Evolutionary conservation across 2,797 vertebrate genomes (phyloP).

Genomic region (Oreochromis grahami): DNA sequence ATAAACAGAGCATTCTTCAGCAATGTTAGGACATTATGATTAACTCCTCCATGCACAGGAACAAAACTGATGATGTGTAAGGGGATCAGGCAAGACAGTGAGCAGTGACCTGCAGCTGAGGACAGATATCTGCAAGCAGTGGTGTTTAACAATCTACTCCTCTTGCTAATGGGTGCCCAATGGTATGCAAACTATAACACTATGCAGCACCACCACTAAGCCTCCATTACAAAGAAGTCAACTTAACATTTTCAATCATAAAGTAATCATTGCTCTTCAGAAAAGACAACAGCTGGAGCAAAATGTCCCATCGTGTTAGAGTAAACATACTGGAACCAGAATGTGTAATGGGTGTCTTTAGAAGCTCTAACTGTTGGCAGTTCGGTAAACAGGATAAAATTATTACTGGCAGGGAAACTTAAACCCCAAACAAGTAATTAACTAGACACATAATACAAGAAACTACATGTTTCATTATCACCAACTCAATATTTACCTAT

Average conservation of each 20-base stretch:
- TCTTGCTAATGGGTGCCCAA: conserved; percentile 68
- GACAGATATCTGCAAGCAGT: conserved; percentile 70
- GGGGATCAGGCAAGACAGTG: conserved; percentile 60
- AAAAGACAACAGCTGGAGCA: conserved; percentile 52
- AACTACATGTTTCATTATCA: not conserved
- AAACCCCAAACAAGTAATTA: conserved; percentile 25
- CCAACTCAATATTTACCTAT: conserved; percentile 72
- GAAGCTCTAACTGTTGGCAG: conserved; percentile 61
- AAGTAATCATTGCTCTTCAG: conserved; percentile 23
- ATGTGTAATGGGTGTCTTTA: not conserved
- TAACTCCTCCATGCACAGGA: conserved; percentile 59
- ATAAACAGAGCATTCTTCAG: conserved; percentile 42
- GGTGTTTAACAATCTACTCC: conserved; percentile 37
- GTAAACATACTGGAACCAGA: not conserved
- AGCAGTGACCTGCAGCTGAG: conserved; percentile 51
- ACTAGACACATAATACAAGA: not conserved
- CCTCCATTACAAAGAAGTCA: conserved; percentile 18
- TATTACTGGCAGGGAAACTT: conserved; percentile 34
- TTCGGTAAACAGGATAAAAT: conserved; percentile 53
- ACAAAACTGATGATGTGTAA: conserved; percentile 59
- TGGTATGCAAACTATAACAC: conserved; percentile 66
- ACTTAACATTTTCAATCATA: conserved; percentile 29
- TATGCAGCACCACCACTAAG: conserved; percentile 33
- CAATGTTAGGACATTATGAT: conserved; percentile 62
- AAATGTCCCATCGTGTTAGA: not conserved